Evolutionary conservation across 2,888 invertebrate genomes (phyloP).

Genomic region (Thalpophila matura): DNA sequence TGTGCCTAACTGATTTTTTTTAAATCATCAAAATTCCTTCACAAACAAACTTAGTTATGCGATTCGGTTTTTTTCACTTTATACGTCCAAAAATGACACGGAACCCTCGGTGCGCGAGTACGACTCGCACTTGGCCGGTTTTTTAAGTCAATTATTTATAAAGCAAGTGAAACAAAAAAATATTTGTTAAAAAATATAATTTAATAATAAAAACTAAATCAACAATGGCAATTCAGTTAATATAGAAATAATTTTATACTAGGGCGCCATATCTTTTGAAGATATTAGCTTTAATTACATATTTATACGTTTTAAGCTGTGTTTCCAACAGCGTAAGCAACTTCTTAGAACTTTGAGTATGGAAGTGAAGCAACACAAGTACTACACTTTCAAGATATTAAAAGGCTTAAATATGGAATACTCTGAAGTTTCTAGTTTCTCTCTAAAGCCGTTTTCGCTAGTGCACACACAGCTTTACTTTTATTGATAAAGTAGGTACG

Average conservation of each 20-base stretch:
- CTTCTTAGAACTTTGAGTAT: slow-evolving; percentile 10
- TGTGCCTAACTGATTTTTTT: no score
- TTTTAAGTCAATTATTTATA: no score
- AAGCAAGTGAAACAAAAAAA: slow-evolving; percentile 26
- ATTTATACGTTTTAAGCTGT: slow-evolving; percentile 54
- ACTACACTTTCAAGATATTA: no score
- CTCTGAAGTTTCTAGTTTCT: background rate
- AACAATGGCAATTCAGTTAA: slow-evolving; percentile 84
- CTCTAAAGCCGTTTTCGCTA: slow-evolving; percentile 4
- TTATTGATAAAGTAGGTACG: slow-evolving; percentile 18
- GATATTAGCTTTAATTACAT: slow-evolving; percentile 70
- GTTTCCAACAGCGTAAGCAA: slow-evolving; percentile 12
- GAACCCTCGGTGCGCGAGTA: no score
- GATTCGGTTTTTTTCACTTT: no score
- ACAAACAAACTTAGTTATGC: no score
- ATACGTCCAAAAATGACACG: no score
- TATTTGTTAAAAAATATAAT: slow-evolving; percentile 78
- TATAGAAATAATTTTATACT: slow-evolving; percentile 64
- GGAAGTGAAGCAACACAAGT: no score
- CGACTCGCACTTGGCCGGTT: no score
- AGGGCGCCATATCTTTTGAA: slow-evolving; percentile 77
- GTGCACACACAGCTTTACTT: slow-evolving; percentile 26
- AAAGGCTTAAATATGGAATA: background rate
- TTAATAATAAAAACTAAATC: slow-evolving; percentile 81
- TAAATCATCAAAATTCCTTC: no score